Percentiles rank a stretch among this genome's conserved stretches.
Conservation (phyloP, 2,113 vertebrate species). For the Peromyscus maniculatus region DNA sequence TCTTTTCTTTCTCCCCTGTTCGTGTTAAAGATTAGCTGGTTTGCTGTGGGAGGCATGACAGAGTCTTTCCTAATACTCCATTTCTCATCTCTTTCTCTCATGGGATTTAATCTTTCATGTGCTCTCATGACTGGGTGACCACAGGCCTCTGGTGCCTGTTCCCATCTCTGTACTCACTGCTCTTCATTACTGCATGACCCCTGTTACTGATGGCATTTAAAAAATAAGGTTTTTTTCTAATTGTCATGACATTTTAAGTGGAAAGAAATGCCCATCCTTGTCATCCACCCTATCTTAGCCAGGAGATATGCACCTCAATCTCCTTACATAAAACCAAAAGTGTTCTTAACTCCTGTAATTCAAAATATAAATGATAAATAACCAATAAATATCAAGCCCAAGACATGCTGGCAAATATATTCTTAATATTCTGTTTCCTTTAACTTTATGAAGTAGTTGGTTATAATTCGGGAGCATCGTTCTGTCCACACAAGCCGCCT, state of each 20-base stretch:
- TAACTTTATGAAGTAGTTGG: background rate
- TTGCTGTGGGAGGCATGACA: background rate
- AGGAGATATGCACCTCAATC: background rate
- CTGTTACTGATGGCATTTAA: no score
- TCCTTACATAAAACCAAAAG: background rate
- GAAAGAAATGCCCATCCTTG: background rate
- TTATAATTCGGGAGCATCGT: background rate
- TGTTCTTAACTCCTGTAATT: conserved; percentile 40
- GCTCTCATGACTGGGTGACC: background rate
- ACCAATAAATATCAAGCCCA: background rate
- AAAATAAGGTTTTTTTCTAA: background rate
- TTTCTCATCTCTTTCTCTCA: background rate
- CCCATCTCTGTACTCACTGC: background rate
- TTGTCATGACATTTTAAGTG: background rate
- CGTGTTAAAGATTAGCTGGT: background rate
- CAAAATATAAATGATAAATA: background rate
- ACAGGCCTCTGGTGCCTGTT: no score
- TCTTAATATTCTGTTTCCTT: background rate
- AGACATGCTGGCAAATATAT: background rate
- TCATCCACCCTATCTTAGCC: background rate
- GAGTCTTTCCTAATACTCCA: background rate
- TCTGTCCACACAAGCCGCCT: background rate
- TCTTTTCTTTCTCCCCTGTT: background rate
- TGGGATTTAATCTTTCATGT: background rate
- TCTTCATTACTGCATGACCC: background rate